Conservation (phyloP, 2,888 invertebrate species). For the Teinopalpus imperialis region DNA sequence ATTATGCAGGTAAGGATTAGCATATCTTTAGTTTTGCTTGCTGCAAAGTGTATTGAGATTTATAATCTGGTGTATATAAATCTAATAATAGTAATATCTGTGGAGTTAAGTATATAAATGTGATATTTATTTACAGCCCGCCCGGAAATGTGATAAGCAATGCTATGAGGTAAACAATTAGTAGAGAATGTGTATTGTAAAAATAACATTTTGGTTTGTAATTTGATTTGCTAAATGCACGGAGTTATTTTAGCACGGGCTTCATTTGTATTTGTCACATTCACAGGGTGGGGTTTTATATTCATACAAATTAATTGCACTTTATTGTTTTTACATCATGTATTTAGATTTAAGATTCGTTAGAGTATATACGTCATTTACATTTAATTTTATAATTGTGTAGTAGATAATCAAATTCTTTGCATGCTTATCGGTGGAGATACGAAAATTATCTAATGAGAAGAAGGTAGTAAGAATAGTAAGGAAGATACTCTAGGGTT, state of each 20-base stretch:
- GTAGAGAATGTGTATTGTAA: slow-evolving; percentile 34
- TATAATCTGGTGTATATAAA: too few species aligned
- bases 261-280: neutral
- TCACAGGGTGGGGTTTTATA: neutral
- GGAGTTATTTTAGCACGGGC: slow-evolving; percentile 11
- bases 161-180: slow-evolving; percentile 60
- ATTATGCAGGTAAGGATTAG: too few species aligned
- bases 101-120: neutral
- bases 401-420: too few species aligned
- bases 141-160: slow-evolving; percentile 64
- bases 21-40: too few species aligned
- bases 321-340: neutral
- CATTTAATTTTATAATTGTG: neutral
- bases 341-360: neutral
- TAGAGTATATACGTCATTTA: neutral
- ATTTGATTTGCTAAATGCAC: slow-evolving; percentile 20
- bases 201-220: slow-evolving; percentile 14
- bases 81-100: too few species aligned
- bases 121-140: slow-evolving; percentile 61
- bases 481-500: too few species aligned
- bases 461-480: too few species aligned
- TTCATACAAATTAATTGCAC: neutral
- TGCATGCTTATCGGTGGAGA: too few species aligned
- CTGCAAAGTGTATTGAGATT: too few species aligned
- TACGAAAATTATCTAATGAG: too few species aligned